Percentiles rank a stretch among this genome's conserved stretches.
Conservation (phyloP, 2,113 vertebrate genomes). For the Halichoeres trimaculatus region DNA sequence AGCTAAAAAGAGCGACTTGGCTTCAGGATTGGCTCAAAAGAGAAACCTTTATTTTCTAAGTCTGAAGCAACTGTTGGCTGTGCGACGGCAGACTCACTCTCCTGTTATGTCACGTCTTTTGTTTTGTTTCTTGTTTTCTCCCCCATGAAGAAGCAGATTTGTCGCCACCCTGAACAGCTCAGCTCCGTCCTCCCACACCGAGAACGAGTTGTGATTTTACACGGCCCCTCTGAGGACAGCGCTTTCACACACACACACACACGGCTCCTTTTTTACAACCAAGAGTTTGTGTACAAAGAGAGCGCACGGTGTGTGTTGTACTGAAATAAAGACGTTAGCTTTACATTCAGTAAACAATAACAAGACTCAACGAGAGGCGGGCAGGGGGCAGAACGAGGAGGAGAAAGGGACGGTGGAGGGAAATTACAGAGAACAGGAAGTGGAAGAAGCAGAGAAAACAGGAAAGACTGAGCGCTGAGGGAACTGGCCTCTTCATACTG, state of each 20-base stretch:
- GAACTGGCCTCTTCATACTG: conserved; percentile 64
- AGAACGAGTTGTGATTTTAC: conserved; percentile 44
- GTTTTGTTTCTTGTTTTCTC: conserved; percentile 30
- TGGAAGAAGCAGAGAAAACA: conserved; percentile 39
- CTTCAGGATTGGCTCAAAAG: too few relatives aligned
- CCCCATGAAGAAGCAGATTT: conserved; percentile 12
- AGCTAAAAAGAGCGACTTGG: too few relatives aligned
- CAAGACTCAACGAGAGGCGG: conserved; percentile 32
- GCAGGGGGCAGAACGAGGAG: conserved; percentile 35
- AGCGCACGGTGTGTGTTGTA: conserved; percentile 23
- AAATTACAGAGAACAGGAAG: conserved; percentile 45
- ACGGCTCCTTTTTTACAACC: conserved; percentile 34
- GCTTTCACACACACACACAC: conserved; percentile 45
- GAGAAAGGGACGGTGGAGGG: conserved; percentile 13
- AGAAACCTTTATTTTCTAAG: too few relatives aligned
- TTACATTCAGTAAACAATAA: conserved; percentile 55
- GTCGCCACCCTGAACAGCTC: conserved; percentile 23
- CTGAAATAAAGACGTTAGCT: conserved; percentile 68
- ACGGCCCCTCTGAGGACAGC: conserved; percentile 17
- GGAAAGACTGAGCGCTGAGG: conserved; percentile 54
- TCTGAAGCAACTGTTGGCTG: too few relatives aligned
- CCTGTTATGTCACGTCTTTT: neutral
- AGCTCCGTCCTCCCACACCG: conserved; percentile 31
- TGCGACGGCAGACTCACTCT: neutral
- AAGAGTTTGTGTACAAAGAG: conserved; percentile 50